A percentile compares a stretch with the other conserved stretches of the same genome.
Conservation (phyloP, 2,888 invertebrate species). For the Tryphoninae sp. region DNA sequence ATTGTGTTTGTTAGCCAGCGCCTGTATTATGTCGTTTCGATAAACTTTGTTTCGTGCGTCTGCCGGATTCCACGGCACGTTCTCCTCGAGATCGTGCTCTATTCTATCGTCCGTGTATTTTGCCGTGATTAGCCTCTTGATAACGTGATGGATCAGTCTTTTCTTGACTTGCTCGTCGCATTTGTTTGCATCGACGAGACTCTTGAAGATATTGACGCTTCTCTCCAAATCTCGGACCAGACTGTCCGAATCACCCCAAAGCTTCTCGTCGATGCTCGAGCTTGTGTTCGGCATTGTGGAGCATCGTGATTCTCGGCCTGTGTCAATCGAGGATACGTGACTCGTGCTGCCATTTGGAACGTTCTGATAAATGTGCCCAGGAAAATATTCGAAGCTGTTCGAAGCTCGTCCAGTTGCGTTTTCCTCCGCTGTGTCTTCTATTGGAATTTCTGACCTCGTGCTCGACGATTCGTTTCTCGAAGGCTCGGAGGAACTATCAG, state of each 20-base stretch:
- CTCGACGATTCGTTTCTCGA: slow-evolving; percentile 70
- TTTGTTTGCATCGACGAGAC: slow-evolving; percentile 84
- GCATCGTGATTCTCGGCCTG: slow-evolving; percentile 72
- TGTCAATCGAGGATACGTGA: slow-evolving; percentile 76
- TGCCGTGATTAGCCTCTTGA: slow-evolving; percentile 84
- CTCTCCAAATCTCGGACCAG: slow-evolving; percentile 85
- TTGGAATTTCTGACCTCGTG: slow-evolving; percentile 24
- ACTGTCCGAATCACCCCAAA: slow-evolving; percentile 80
- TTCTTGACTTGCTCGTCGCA: slow-evolving; percentile 85
- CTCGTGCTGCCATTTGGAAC: slow-evolving; percentile 76
- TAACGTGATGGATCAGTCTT: slow-evolving; percentile 85
- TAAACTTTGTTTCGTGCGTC: slow-evolving; percentile 78
- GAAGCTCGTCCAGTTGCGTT: slow-evolving; percentile 83
- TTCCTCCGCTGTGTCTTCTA: slow-evolving; percentile 63
- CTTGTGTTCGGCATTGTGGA: slow-evolving; percentile 80
- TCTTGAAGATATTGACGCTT: slow-evolving; percentile 84
- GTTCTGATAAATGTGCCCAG: slow-evolving; percentile 84
- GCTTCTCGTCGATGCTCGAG: slow-evolving; percentile 78
- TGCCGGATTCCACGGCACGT: slow-evolving; percentile 81
- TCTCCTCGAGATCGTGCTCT: slow-evolving; percentile 78
- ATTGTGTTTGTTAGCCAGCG: slow-evolving; percentile 75
- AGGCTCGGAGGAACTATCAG: slow-evolving; percentile 75
- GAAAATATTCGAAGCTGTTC: slow-evolving; percentile 87
- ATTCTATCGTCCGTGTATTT: slow-evolving; percentile 84
- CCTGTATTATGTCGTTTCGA: slow-evolving; percentile 76